Conservation (phyloP, 2,888 invertebrate genomes). For the Coecobrya sp. region DNA sequence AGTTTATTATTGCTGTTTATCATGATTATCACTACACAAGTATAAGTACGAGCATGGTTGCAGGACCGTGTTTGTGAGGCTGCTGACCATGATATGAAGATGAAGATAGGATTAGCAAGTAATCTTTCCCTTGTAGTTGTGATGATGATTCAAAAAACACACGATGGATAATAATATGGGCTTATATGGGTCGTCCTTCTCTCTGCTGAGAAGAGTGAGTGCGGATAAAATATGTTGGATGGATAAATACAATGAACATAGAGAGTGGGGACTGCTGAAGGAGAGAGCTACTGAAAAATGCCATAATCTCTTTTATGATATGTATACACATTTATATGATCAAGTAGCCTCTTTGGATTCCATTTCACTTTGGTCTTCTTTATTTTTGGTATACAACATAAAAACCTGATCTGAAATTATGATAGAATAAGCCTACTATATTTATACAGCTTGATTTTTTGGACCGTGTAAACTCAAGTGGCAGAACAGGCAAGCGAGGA, state of each 20-base stretch:
- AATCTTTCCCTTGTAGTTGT: neutral
- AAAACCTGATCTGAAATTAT: neutral
- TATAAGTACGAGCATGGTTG: neutral
- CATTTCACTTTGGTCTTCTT: neutral
- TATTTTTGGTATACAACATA: neutral
- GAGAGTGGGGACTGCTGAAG: neutral
- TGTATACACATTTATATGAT: neutral
- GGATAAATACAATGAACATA: neutral
- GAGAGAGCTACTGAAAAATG: neutral
- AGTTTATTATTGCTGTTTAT: neutral
- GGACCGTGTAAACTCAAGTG: conserved; percentile 41
- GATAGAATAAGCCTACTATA: neutral
- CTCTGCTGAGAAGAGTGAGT: too few species aligned
- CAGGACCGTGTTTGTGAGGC: neutral
- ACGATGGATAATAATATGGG: neutral
- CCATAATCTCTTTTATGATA: neutral
- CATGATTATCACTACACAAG: neutral
- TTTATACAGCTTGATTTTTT: conserved; percentile 4
- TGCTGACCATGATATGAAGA: neutral
- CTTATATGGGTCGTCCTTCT: neutral
- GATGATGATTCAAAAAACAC: too few species aligned
- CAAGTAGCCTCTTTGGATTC: conserved; percentile 9
- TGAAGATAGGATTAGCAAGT: neutral
- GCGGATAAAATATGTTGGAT: too few species aligned
- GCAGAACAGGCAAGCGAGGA: conserved; percentile 1